These are phyloP conservation scores for Drosophila gunungcola DNA, from an alignment of 1,140 invertebrate genomes.

Conservation along the genomic window DNA sequence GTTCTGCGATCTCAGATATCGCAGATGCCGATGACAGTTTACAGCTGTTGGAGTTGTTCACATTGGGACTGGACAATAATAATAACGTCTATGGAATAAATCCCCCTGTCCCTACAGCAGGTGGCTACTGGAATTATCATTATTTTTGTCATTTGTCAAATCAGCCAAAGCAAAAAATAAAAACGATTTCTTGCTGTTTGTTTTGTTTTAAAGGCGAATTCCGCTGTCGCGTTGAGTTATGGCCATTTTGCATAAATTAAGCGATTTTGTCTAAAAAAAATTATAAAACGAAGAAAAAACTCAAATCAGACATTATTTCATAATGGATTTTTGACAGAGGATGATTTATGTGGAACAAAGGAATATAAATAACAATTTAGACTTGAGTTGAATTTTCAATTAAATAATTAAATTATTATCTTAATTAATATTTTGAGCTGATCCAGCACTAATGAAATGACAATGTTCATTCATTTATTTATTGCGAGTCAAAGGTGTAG, in stretches of 20 bases:
- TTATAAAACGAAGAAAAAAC: constrained; percentile 27
- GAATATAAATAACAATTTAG: constrained; percentile 1
- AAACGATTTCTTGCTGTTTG: constrained; percentile 17
- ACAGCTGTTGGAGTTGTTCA: constrained; percentile 54
- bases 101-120: constrained; percentile 7
- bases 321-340: constrained; percentile 18
- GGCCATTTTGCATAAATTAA: constrained; percentile 74
- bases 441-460: neutral
- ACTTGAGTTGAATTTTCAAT: constrained; percentile 3
- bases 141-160: constrained; percentile 59
- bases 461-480: neutral
- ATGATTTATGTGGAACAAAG: constrained; percentile 28
- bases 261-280: constrained; percentile 40
- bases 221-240: constrained; percentile 65
- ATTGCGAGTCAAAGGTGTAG: neutral
- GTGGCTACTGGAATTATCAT: constrained; percentile 70
- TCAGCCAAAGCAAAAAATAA: constrained; percentile 22
- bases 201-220: constrained; percentile 52
- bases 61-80: constrained; percentile 27
- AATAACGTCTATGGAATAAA: constrained; percentile 19
- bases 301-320: constrained; percentile 11
- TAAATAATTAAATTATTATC: constrained; percentile 7
- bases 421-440: neutral
- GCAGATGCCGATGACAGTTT: constrained; percentile 55
- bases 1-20: constrained; percentile 38